Percentiles rank a stretch among this genome's conserved stretches.
These are phyloP conservation scores for Apamea epomidion DNA, from an alignment of 2,888 invertebrate genomes.

Conservation along the genomic window DNA sequence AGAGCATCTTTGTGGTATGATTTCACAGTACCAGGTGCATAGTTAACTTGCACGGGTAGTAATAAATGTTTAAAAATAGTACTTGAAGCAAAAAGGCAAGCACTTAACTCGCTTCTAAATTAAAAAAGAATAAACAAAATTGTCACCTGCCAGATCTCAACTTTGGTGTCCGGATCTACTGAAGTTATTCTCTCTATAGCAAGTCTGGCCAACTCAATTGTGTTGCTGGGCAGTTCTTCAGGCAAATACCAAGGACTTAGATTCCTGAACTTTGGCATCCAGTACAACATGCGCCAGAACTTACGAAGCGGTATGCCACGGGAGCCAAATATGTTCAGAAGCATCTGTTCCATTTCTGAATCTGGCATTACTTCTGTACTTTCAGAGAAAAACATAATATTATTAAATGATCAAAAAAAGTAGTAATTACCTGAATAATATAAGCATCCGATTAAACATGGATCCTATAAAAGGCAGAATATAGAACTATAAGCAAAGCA, in stretches of 20 bases:
- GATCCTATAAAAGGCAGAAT: background rate
- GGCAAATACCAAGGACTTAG: slow-evolving; percentile 96
- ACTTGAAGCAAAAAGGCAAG: background rate
- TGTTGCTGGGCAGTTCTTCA: slow-evolving; percentile 93
- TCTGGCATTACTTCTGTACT: slow-evolving; percentile 96
- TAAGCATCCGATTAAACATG: background rate
- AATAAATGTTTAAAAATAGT: background rate
- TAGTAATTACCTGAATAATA: background rate
- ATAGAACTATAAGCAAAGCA: background rate
- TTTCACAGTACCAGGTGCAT: too few species aligned
- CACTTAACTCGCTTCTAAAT: background rate
- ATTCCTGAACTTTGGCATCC: slow-evolving; percentile 98
- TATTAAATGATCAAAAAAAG: slow-evolving; percentile 20
- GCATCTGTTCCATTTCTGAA: slow-evolving; percentile 95
- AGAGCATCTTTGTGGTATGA: too few species aligned
- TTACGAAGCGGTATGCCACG: slow-evolving; percentile 93
- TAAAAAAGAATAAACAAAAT: slow-evolving; percentile 30
- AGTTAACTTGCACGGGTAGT: too few species aligned
- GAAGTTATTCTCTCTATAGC: slow-evolving; percentile 96
- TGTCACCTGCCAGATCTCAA: slow-evolving; percentile 92
- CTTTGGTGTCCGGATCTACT: slow-evolving; percentile 93
- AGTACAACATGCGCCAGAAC: slow-evolving; percentile 96
- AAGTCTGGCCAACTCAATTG: slow-evolving; percentile 94
- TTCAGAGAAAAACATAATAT: slow-evolving; percentile 51
- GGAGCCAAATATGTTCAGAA: slow-evolving; percentile 96